Conservation (phyloP, 1,140 invertebrate genomes). For the Drusus annulatus region DNA sequence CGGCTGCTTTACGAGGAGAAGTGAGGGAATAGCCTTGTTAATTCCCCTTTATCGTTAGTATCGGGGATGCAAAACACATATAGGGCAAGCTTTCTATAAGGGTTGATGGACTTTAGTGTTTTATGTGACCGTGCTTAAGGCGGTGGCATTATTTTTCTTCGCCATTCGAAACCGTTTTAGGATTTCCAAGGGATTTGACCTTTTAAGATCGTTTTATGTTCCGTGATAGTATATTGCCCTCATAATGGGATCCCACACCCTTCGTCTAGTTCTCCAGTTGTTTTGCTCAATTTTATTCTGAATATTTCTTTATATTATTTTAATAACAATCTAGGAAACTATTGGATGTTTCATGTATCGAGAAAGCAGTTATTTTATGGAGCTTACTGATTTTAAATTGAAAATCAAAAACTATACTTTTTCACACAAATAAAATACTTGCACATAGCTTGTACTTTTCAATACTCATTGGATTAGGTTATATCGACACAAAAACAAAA, state of each 20-base stretch:
- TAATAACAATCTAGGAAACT: too few species aligned
- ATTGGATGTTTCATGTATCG: too few species aligned
- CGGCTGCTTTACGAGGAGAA: constrained; percentile 60
- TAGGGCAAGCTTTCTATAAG: constrained; percentile 33
- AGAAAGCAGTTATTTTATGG: too few species aligned
- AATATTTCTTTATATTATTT: too few species aligned
- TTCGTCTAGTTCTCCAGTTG: too few species aligned
- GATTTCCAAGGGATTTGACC: constrained; percentile 39
- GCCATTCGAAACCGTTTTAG: constrained; percentile 33
- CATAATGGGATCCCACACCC: background rate
- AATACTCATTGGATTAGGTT: too few species aligned
- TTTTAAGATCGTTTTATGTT: constrained; percentile 37
- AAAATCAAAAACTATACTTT: too few species aligned
- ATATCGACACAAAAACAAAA: too few species aligned
- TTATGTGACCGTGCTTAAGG: constrained; percentile 46
- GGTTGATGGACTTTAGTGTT: constrained; percentile 54
- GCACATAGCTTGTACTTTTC: too few species aligned
- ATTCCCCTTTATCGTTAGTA: constrained; percentile 66
- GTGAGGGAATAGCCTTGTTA: constrained; percentile 69
- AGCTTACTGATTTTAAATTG: too few species aligned
- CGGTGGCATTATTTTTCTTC: constrained; percentile 27
- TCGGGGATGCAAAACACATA: constrained; percentile 54
- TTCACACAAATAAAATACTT: too few species aligned
- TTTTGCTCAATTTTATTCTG: too few species aligned
- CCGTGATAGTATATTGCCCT: constrained; percentile 21